These are phyloP conservation scores for Urocynchramus pylzowi DNA, from an alignment of 2,113 vertebrate genomes.

Conservation along the genomic window DNA sequence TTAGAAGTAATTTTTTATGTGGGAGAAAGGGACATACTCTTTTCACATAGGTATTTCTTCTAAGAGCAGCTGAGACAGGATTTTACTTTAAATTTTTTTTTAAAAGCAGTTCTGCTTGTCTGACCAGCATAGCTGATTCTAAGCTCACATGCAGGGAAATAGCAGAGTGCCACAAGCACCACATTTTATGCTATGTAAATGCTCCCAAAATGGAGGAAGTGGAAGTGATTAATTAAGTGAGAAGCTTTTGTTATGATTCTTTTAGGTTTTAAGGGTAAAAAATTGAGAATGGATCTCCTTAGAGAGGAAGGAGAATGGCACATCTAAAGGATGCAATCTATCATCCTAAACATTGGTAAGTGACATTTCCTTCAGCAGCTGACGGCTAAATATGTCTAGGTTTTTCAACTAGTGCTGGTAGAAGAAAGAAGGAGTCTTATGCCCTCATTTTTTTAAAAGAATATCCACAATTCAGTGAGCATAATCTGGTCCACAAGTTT, in stretches of 20 bases:
- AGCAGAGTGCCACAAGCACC: background rate
- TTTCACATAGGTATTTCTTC: background rate
- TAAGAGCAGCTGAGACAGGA: background rate
- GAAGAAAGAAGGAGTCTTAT: background rate
- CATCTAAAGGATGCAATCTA: constrained; percentile 45
- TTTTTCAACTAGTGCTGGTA: background rate
- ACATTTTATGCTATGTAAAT: background rate
- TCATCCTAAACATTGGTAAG: constrained; percentile 33
- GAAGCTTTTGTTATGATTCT: constrained; percentile 59
- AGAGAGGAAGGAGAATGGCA: constrained; percentile 54
- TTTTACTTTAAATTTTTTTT: background rate
- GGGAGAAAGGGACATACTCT: background rate
- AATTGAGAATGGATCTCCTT: constrained; percentile 57
- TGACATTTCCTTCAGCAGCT: constrained; percentile 47
- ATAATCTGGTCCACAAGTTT: background rate
- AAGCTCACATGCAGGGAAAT: background rate
- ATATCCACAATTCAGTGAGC: background rate
- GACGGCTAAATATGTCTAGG: background rate
- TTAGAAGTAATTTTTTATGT: background rate
- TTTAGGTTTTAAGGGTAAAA: constrained; percentile 57
- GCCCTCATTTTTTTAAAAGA: background rate
- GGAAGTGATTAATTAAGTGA: constrained; percentile 57
- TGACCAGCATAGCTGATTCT: background rate
- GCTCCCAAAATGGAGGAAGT: constrained; percentile 27
- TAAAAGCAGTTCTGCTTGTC: background rate